Base-by-base conservation (phyloP, 2,113 vertebrate species). In the Ctenodactylus gundi region DNA sequence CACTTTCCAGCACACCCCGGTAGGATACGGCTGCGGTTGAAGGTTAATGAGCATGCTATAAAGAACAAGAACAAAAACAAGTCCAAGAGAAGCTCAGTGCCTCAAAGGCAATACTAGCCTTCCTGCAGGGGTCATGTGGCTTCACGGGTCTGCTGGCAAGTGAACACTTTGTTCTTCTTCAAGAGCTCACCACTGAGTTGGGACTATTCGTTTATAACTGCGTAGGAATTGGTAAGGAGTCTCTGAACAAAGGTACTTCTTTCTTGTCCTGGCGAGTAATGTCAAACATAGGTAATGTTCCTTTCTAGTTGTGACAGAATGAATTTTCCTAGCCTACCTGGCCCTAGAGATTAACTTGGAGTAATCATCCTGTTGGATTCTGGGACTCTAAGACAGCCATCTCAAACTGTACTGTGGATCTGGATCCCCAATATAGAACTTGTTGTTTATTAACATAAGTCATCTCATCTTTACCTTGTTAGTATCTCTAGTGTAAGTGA, bases 301-400 rank as follows among this genome's bases (percentile, higher is more conserved):
- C n/a, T 65, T 95, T 87, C 41, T 23, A 29, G 14, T 57, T 76
- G 70, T 84, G 44, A 76, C 10, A 76, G 65, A 78, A 78, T n/a
- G 39, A 80, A 78, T 58, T 53, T 87, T 39, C 55, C 41, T 88
- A 18, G 2, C 46, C 34, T 25, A 14, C 36, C 23, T 39, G 34
- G 21, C 53, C 53, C 8, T 25, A 53, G 72, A 75, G 31, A 60
- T 29, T 60, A 76, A 57, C 5, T 6, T 58, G 27, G 34, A 70
- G 12, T 15, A 80, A 15, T 46, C 60, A 49, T 1, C 2, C 36
- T 34, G 77, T 82, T 34, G 13, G 15, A 51, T 91, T 93, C 75
- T 64, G 31, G 77, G 36, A 15, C 49, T 88, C 58, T 90, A 44
- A 94, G 93, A 72, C 5, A 85, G 21, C 27, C 72, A 82, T 94